These are phyloP conservation scores for Orussus abietinus DNA, from an alignment of 1,140 invertebrate genomes.

Conservation along the genomic window DNA sequence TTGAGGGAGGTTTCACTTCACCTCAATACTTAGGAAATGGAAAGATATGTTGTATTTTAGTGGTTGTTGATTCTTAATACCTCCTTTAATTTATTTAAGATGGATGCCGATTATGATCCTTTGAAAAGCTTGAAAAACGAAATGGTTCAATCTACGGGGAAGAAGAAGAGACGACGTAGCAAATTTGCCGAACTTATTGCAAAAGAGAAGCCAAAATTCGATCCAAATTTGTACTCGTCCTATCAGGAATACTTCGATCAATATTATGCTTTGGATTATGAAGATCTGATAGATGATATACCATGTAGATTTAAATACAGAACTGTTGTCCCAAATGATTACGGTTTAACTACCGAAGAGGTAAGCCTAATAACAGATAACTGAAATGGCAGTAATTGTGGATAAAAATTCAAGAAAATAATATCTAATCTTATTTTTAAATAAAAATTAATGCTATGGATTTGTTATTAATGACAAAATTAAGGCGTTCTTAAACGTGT, in stretches of 20 bases:
- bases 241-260: conserved; percentile 90
- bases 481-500: too few relatives aligned
- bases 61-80: too few relatives aligned
- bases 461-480: too few relatives aligned
- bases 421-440: too few relatives aligned
- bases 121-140: conserved; percentile 57
- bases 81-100: too few relatives aligned
- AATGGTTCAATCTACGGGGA: conserved; percentile 58
- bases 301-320: conserved; percentile 93
- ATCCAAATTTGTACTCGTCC: conserved; percentile 67
- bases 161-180: conserved; percentile 62
- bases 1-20: too few relatives aligned
- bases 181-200: conserved; percentile 70
- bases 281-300: conserved; percentile 88
- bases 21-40: too few relatives aligned
- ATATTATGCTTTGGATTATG: conserved; percentile 91
- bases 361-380: conserved; percentile 55
- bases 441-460: too few relatives aligned
- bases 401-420: too few relatives aligned
- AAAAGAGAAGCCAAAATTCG: conserved; percentile 75
- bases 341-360: conserved; percentile 87
- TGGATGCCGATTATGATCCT: conserved; percentile 84
- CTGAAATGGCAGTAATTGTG: too few relatives aligned
- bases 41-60: too few relatives aligned
- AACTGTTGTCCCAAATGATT: conserved; percentile 83